Percentiles rank a stretch among this genome's conserved stretches.
Evolutionary conservation across 2,797 vertebrate genomes (phyloP).

Genomic region (Sarcoramphus papa): DNA sequence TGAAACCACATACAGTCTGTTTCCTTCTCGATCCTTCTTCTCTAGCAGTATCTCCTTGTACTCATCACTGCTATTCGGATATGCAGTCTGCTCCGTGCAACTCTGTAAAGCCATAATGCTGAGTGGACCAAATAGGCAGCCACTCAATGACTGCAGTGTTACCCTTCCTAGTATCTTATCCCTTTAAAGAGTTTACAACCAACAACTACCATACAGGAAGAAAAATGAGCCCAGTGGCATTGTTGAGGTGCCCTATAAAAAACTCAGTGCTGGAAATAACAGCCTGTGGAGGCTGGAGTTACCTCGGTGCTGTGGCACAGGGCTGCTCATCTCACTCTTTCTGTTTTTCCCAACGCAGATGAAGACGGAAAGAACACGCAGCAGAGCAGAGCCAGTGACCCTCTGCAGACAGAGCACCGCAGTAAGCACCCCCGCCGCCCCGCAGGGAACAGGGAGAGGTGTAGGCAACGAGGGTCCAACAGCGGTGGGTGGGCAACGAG

Average conservation of each 20-base stretch:
- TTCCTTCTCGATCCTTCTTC: neutral
- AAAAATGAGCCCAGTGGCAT: neutral
- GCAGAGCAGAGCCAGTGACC: neutral
- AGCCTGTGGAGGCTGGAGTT: neutral
- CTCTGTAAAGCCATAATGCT: neutral
- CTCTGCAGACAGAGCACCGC: accelerated
- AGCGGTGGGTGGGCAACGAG: neutral
- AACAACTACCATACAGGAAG: neutral
- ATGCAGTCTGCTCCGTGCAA: neutral
- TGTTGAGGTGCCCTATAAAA: neutral
- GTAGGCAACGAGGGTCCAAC: neutral
- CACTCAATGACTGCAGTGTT: neutral
- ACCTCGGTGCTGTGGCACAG: neutral
- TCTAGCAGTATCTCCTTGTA: neutral
- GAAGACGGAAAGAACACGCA: neutral
- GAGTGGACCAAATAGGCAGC: neutral
- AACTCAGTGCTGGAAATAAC: neutral
- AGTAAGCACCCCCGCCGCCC: neutral
- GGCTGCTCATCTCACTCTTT: neutral
- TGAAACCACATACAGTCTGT: neutral
- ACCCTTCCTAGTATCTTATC: neutral
- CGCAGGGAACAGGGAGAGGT: neutral
- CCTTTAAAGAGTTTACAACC: neutral
- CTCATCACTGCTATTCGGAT: neutral
- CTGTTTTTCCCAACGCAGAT: neutral